Percentiles rank a stretch among this genome's conserved stretches.
phyloP scores from a whole-genome alignment of 2,113 vertebrate species.

The Ondatra zibethicus region DNA sequence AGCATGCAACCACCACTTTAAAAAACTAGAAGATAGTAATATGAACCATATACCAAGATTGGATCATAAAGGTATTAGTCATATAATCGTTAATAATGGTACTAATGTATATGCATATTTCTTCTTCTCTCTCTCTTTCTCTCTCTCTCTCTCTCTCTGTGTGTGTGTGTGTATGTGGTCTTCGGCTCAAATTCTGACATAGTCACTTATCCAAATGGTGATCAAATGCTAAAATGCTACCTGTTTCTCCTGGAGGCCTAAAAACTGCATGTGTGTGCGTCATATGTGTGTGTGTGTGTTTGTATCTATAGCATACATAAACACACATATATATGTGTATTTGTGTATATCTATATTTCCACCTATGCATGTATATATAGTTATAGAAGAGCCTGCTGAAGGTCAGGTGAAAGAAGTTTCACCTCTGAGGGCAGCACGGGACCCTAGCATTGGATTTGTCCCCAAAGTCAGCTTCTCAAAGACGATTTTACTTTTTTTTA shows the following conservation, averaged over 20 bases:
- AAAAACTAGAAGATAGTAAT: not conserved
- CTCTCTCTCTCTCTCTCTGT: not conserved
- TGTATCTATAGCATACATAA: too few relatives aligned
- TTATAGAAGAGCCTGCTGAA: not conserved
- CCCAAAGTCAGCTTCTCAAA: not conserved
- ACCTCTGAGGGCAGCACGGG: not conserved
- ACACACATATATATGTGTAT: not conserved
- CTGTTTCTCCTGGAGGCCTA: not conserved
- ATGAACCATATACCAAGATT: not conserved
- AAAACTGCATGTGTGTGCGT: not conserved
- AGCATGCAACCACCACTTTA: accelerated
- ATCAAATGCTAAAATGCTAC: not conserved
- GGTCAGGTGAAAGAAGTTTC: not conserved
- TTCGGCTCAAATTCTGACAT: not conserved
- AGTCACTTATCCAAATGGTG: not conserved
- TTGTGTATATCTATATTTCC: not conserved
- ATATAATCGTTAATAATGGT: not conserved
- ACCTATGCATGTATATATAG: not conserved
- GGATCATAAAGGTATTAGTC: not conserved
- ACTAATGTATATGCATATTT: not conserved
- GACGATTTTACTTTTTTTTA: not conserved
- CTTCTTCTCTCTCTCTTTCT: too few relatives aligned
- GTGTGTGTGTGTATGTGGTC: not conserved
- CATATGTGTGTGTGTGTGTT: too few relatives aligned
- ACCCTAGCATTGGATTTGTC: not conserved